Evolutionary conservation across 1,140 invertebrate species (phyloP).

Genomic region (Ephestia elutella): DNA sequence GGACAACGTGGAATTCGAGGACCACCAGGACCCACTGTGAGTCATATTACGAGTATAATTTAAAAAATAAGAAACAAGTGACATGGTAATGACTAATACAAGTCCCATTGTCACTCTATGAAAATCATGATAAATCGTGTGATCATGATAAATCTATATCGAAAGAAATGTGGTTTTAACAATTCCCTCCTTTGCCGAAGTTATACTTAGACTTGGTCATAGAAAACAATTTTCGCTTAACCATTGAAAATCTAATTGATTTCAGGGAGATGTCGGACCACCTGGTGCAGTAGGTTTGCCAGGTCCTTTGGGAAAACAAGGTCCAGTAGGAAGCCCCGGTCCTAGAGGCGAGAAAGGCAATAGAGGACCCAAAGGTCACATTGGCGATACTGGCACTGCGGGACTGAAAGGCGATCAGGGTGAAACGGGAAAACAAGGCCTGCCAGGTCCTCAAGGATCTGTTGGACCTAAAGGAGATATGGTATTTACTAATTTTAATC

Average conservation of each 20-base stretch:
- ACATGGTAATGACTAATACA: too few species aligned
- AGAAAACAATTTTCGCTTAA: too few species aligned
- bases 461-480: constrained; percentile 79
- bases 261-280: constrained; percentile 82
- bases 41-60: constrained; percentile 25
- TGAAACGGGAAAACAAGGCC: constrained; percentile 81
- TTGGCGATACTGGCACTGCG: constrained; percentile 80
- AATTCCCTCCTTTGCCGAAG: too few species aligned
- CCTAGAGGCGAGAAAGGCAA: constrained; percentile 82
- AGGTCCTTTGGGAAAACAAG: constrained; percentile 78
- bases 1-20: constrained; percentile 79
- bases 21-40: constrained; percentile 77
- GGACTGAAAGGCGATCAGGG: constrained; percentile 83
- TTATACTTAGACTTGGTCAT: too few species aligned
- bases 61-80: too few species aligned
- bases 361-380: constrained; percentile 82
- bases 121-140: too few species aligned
- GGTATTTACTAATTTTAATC: constrained; percentile 38
- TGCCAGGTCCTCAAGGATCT: constrained; percentile 76
- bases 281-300: constrained; percentile 76
- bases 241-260: constrained; percentile 5
- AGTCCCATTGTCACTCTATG: too few species aligned
- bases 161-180: not conserved
- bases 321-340: constrained; percentile 78
- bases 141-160: not conserved